Percentiles rank a stretch among this genome's conserved stretches.
phyloP scores from a whole-genome alignment of 64 coral and sea anemone species.

The Stichodactyla helianthus region DNA sequence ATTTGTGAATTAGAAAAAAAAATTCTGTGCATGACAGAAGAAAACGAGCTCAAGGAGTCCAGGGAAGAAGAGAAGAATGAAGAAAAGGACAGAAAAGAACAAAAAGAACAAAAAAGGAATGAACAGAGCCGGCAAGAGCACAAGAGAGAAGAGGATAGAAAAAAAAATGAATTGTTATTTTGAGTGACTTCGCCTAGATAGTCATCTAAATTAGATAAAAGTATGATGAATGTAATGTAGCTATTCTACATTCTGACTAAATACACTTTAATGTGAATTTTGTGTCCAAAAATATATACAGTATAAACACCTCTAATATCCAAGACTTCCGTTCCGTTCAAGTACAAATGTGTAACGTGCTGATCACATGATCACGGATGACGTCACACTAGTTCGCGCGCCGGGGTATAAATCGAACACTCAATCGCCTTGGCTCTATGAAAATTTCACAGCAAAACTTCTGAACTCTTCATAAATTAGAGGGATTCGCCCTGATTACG shows the following conservation, averaged over 20 bases:
- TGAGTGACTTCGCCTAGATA: not conserved
- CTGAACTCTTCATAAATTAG: not conserved
- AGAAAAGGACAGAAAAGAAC: not conserved
- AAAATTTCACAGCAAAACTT: not conserved
- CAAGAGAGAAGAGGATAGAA: not conserved
- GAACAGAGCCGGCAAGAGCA: not conserved
- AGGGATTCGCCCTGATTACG: not conserved
- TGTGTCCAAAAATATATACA: no score
- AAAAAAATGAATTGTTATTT: not conserved
- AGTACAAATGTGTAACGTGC: not conserved
- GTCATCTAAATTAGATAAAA: no score
- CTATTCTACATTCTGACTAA: no score
- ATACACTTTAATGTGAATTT: no score
- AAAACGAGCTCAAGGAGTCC: not conserved
- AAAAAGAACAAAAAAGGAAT: no score
- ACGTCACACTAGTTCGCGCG: not conserved
- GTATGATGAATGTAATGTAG: no score
- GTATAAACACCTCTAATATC: no score
- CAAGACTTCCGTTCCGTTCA: no score
- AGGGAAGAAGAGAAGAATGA: not conserved
- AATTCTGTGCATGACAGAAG: no score
- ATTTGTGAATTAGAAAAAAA: no score
- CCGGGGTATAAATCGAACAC: no score
- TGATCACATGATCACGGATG: not conserved
- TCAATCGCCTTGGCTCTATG: not conserved